Evolutionary conservation across 2,113 vertebrate genomes (phyloP), one percentile per base, ranked within the genome.

Genomic region (Myiopsitta monachus): DNA sequence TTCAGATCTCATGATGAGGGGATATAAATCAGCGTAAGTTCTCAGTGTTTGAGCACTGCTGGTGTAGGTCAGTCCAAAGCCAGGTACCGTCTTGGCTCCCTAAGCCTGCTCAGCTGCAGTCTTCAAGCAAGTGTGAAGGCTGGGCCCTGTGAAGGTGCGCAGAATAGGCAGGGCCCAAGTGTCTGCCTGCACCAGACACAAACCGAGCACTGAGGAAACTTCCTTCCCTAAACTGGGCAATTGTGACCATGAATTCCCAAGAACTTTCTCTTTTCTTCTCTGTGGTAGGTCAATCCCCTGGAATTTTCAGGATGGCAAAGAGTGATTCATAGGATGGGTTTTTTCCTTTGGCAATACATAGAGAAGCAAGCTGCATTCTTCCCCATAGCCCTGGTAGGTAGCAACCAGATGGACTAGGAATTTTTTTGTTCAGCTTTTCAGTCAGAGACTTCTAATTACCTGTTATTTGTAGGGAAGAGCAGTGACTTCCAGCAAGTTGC

Each of bases 281-380:
- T 73, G 26, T 11, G 4, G 0, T 38, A 2, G 78, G 33, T 46
- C 19, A 69, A 26, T 31, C 11, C 3, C 4, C 6, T 38, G 14
- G 11, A 81, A 43, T 81, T 64, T 64, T 38, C 7, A 10, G 21
- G 3, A 21, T 82, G 39, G 3, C 5, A 64, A 36, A 33, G 11
- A 10, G 5, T 67, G 16, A 21, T 19, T 76, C 46, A 76, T 18
- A 30, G 7, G 6, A 18, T 30, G 11, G 9, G 0, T 13, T 33
- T 41, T 62, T 73, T 11, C 5, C 7, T 41, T 12, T 5, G 33
- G 6, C 39, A 72, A 18, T 7, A 28, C 26, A 9, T 7, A 64
- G 27, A 55, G 11, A 17, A 70, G 10, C 21, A 82, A 66, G 26
- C 24, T n/a, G 3, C 5, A 10, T 82, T 66, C 70, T 57, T 5